Base-by-base conservation (phyloP, 2,797 vertebrate species). In the Enteromius fasciolatus region DNA sequence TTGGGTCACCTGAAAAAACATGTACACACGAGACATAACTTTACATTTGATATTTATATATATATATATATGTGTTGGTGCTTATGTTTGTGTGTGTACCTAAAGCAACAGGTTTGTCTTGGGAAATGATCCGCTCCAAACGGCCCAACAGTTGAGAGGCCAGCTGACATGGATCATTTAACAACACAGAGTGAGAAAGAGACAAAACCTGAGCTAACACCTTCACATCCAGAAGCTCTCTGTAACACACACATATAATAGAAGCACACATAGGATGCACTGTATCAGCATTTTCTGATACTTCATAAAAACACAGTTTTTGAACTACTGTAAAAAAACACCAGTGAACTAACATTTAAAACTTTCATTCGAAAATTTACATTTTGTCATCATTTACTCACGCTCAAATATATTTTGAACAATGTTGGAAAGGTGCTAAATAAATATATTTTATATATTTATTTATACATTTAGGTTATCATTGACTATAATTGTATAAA, bases 71-170 rank as follows among this genome's bases (percentile, higher is more conserved):
- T 25, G 12, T 59, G n/a, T 3, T 31, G 15, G 61, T 15, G 28
- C 6, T 8, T 7, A 6, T 64, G 25, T 46, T 44, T 50, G 63
- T 52, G 28, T 61, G 33, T 73, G 15, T 90, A 93, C 92, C 93
- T 88, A 90, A 91, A 66, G 93, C 90, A 28, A 94, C 88, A 25
- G 93, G 94, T 25, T 85, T 89, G 82, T 94, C 92, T 59, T 90
- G 89, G 3, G 79, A 76, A 46, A 92, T 84, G 17, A 93, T 91
- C 76, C 90, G 88, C 54, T 91, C 91, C 67, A 94, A 86, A 64
- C 91, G 90, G 6, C 93, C 93, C 66, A 87, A 74, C 15, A 95
- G 89, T 82, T 95, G 93, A 57, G 93, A 94, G 48, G 94, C 93
- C 74, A 94, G 85, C 80, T 95, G 93, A 85, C 91, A 90, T 5